Base-by-base conservation (phyloP, 2,797 vertebrate genomes). In the Sylvia borin region DNA sequence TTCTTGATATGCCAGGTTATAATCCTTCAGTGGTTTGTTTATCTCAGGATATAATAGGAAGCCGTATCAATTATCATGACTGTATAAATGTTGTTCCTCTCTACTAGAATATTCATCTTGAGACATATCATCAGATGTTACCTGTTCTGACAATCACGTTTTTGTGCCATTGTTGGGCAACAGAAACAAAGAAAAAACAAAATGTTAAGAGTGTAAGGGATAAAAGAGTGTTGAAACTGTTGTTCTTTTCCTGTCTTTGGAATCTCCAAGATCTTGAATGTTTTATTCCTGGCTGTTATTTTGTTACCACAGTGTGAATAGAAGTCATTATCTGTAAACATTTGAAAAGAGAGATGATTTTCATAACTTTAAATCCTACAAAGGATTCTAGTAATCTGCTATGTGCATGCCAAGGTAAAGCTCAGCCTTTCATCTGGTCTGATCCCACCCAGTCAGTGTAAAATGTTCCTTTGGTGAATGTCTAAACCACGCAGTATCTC, bases 161-260 rank as follows among this genome's bases (percentile, higher is more conserved):
- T 96, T 55, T 84, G 92, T 92, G 85, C 78, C 86, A 92, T 96
- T 96, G 95, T 92, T 95, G 96, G 97, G 97, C 95, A 97, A 95
- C 21, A 29, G 90, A 93, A 94, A 92, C 94, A 95, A 93, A 87
- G 88, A 71, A 91, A 91, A 94, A 94, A 95, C 96, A 90, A 97
- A 96, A 80, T 95, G 97, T 95, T 97, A 42, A 62, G 95, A 95
- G 92, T 86, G 87, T 95, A 88, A 90, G 88, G 96, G 98, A 96
- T 97, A 91, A 97, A 97, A 98, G 97, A 93, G 43, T 58, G n/a
- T 75, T 54, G 93, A 88, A 95, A 97, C 92, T 75, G 91, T 95
- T 90, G 88, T 95, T 94, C 87, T 83, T 72, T 85, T 62, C 90
- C 96, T 86, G 95, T 96, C 96, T 97, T 96, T 94, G 84, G 94